phyloP scores from a whole-genome alignment of 2,113 vertebrate species.

The Pleuronectes platessa region DNA sequence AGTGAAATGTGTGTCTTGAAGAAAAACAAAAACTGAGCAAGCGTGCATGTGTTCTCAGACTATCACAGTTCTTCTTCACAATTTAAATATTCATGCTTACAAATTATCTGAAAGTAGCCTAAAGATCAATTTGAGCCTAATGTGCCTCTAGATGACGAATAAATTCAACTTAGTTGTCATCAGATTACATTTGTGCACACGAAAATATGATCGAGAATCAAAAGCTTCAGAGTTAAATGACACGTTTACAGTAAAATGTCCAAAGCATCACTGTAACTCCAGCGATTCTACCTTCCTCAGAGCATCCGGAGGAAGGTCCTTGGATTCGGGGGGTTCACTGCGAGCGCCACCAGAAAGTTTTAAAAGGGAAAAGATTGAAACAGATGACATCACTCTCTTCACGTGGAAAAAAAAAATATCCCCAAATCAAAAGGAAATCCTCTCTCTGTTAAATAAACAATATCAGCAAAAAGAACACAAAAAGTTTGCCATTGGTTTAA shows the following conservation, averaged over 20 bases:
- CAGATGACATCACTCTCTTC: slow-evolving; percentile 55
- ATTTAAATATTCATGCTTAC: background rate
- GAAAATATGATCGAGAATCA: slow-evolving; percentile 1
- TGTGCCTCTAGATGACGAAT: background rate
- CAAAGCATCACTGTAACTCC: slow-evolving; percentile 47
- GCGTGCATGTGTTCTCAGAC: background rate
- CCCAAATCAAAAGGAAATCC: slow-evolving; percentile 70
- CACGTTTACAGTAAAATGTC: slow-evolving; percentile 56
- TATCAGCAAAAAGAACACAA: slow-evolving; percentile 70
- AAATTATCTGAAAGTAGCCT: background rate
- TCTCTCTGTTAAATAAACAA: slow-evolving; percentile 78
- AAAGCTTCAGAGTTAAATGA: slow-evolving; percentile 26
- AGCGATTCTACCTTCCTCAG: slow-evolving; percentile 27
- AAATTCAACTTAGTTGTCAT: background rate
- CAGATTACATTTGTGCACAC: background rate
- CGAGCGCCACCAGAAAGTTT: slow-evolving; percentile 65
- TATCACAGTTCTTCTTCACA: background rate
- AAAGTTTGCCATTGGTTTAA: slow-evolving; percentile 77
- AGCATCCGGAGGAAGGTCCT: slow-evolving; percentile 51
- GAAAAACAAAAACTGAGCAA: background rate
- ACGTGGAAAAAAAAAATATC: slow-evolving; percentile 51
- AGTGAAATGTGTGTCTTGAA: slow-evolving; percentile 17
- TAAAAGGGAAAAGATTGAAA: slow-evolving; percentile 56
- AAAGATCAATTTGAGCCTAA: background rate
- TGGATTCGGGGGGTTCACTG: slow-evolving; percentile 54